Conservation (phyloP, 2,113 vertebrate genomes). For the Xenopus laevis region DNA sequence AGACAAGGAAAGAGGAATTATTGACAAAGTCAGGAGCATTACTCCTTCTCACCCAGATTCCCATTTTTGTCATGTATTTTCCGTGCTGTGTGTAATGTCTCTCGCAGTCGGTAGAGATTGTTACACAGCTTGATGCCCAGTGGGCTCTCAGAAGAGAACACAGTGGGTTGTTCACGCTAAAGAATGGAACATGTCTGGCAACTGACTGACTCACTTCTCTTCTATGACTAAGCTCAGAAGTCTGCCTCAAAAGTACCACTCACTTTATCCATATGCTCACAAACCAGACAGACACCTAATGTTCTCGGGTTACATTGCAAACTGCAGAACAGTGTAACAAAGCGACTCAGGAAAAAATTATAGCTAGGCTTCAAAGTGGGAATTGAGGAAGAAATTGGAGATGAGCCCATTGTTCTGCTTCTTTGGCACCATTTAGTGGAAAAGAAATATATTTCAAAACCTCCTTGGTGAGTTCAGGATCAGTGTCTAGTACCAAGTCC, state of each 20-base stretch:
- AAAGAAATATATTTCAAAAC: too few species aligned
- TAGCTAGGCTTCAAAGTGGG: too few species aligned
- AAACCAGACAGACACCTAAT: not conserved
- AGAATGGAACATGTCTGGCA: slow-evolving; percentile 27
- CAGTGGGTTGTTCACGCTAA: not conserved
- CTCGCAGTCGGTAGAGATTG: not conserved
- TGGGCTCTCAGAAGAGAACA: not conserved
- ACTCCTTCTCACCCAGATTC: not conserved
- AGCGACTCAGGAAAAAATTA: too few species aligned
- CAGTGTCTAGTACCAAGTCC: too few species aligned
- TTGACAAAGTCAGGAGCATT: not conserved
- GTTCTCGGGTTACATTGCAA: not conserved
- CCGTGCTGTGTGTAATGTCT: accelerated
- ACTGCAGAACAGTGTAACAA: not conserved
- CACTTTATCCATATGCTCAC: slow-evolving; percentile 19
- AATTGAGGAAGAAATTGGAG: too few species aligned
- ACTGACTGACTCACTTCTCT: not conserved
- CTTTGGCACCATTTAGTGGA: too few species aligned
- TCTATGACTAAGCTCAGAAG: slow-evolving; percentile 22
- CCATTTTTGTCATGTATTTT: not conserved
- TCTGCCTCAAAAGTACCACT: slow-evolving; percentile 16
- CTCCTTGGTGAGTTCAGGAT: too few species aligned
- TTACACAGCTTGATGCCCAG: not conserved
- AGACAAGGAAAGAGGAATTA: too few species aligned
- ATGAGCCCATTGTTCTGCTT: too few species aligned